These are phyloP conservation scores for Antrozous pallidus DNA, from an alignment of 2,797 vertebrate genomes.

Conservation along the genomic window DNA sequence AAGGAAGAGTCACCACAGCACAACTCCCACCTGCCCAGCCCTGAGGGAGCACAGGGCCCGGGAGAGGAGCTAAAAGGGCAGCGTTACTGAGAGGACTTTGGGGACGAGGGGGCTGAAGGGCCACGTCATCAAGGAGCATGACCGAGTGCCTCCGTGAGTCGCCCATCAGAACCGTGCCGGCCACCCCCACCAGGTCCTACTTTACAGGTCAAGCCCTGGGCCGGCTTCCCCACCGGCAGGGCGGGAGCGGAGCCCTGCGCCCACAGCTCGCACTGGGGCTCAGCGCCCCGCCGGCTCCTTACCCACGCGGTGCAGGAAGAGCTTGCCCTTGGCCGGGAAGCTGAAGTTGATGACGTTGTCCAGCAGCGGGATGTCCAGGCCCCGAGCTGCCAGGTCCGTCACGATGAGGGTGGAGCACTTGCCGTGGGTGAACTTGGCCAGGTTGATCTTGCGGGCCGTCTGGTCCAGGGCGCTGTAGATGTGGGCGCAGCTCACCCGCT, in stretches of 20 bases:
- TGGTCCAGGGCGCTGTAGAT: conserved; percentile 98
- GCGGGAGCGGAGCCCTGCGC: accelerated
- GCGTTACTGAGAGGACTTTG: not conserved
- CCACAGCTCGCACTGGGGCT: too few relatives aligned
- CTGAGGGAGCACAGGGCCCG: too few relatives aligned
- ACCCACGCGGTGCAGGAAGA: conserved; percentile 98
- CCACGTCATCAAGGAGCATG: accelerated
- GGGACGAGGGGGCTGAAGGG: not conserved
- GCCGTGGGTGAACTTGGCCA: conserved; percentile 92
- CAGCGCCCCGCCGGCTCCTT: conserved; percentile 65
- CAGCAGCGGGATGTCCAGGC: conserved; percentile 97
- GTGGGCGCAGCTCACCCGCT: conserved; percentile 91
- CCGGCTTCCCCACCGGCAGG: accelerated
- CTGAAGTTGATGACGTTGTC: conserved; percentile 99
- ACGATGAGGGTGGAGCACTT: conserved; percentile 94
- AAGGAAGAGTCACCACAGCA: not conserved
- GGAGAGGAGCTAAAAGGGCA: too few relatives aligned
- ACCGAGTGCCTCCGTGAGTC: accelerated
- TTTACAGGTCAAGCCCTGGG: accelerated
- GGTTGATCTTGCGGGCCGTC: conserved; percentile 98
- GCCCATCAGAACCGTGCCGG: accelerated
- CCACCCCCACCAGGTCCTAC: not conserved
- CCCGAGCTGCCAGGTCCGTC: conserved; percentile 95
- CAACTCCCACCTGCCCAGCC: not conserved
- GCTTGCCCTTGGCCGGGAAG: conserved; percentile 95